Conservation (phyloP, 2,797 vertebrate species). For the Hylomyscus alleni region DNA sequence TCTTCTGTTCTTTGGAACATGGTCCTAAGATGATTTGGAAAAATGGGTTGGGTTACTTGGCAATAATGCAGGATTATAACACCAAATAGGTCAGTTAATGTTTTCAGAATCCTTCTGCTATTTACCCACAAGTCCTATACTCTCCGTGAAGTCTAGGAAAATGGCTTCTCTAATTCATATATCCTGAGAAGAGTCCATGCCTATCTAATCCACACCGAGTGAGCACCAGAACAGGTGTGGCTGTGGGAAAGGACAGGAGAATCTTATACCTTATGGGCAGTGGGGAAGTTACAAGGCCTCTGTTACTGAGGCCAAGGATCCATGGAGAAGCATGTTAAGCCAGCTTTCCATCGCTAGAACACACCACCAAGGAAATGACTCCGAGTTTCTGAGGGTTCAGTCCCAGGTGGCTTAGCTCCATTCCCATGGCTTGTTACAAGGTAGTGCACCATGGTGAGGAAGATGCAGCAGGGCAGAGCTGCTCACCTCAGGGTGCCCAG, state of each 20-base stretch:
- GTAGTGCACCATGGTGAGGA: not conserved
- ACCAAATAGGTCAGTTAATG: not conserved
- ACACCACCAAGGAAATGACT: not conserved
- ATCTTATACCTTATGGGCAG: not conserved
- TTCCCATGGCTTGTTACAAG: not conserved
- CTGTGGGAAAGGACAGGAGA: not conserved
- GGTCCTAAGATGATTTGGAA: constrained; percentile 82
- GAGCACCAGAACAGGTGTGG: not conserved
- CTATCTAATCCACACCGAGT: constrained; percentile 4
- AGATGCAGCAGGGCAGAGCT: not conserved
- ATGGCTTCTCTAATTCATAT: not conserved
- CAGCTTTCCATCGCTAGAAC: not conserved
- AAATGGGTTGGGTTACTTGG: constrained; percentile 58
- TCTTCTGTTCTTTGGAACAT: constrained; percentile 94
- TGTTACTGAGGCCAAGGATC: not conserved
- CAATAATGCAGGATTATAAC: not conserved
- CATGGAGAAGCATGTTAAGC: not conserved
- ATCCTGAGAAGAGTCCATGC: not conserved
- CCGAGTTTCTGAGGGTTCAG: not conserved
- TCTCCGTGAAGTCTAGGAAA: constrained; percentile 2
- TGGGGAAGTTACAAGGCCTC: not conserved
- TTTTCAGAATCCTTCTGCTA: constrained; percentile 34
- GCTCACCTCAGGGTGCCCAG: not conserved
- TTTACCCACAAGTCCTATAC: not conserved
- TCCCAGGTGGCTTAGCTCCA: not conserved